Evolutionary conservation across 2,888 invertebrate genomes (phyloP).

Genomic region (Seira ritae): DNA sequence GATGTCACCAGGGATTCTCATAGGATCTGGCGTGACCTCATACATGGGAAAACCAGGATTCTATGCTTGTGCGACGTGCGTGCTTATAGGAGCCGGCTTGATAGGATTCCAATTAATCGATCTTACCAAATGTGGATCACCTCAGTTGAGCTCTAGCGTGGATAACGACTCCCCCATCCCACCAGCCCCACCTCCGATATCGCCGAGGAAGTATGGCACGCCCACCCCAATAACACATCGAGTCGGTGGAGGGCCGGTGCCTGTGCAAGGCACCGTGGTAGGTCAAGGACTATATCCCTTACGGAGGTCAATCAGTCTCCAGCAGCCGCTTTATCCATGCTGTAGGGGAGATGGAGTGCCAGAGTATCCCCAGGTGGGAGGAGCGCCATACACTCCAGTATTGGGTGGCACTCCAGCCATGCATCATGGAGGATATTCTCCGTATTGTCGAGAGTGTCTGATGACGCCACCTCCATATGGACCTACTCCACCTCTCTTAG

Average conservation of each 20-base stretch:
- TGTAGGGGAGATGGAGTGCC: slow-evolving; percentile 47
- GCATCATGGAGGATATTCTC: slow-evolving; percentile 62
- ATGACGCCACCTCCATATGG: slow-evolving; percentile 51
- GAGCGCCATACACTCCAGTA: slow-evolving; percentile 41
- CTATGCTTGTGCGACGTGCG: slow-evolving; percentile 72
- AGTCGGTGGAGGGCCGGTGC: slow-evolving; percentile 14
- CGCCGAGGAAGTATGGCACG: slow-evolving; percentile 62
- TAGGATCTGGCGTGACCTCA: slow-evolving; percentile 68
- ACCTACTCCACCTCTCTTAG: slow-evolving; percentile 55
- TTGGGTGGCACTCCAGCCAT: too few species aligned
- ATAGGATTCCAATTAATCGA: slow-evolving; percentile 71
- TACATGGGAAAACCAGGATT: slow-evolving; percentile 71
- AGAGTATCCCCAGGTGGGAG: slow-evolving; percentile 28
- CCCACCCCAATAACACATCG: slow-evolving; percentile 46
- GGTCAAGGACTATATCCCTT: slow-evolving; percentile 66
- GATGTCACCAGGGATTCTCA: slow-evolving; percentile 70
- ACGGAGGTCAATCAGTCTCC: slow-evolving; percentile 69
- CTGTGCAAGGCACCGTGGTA: too few species aligned
- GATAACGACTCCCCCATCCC: slow-evolving; percentile 70
- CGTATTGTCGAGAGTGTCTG: slow-evolving; percentile 66
- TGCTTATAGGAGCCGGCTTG: slow-evolving; percentile 70
- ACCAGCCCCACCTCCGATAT: slow-evolving; percentile 70
- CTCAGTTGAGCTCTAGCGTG: slow-evolving; percentile 68
- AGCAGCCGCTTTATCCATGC: slow-evolving; percentile 69
- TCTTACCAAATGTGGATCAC: slow-evolving; percentile 71